Conservation (phyloP, 2,113 vertebrate species). For the Siniperca chuatsi region DNA sequence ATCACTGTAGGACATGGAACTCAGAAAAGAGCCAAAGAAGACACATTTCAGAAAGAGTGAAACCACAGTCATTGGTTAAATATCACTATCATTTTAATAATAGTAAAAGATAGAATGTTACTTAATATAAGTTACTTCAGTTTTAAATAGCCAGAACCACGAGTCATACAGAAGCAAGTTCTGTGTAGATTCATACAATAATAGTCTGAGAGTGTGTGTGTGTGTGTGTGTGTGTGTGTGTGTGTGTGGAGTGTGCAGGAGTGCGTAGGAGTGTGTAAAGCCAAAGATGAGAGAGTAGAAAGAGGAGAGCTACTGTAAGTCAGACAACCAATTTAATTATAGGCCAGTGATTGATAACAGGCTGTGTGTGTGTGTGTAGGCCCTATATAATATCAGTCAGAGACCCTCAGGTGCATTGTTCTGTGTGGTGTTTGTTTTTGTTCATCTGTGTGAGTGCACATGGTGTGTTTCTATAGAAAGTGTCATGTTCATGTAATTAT, state of each 20-base stretch:
- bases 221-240: constrained; percentile 41
- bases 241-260: not conserved
- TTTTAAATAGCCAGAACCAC: constrained; percentile 73
- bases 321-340: constrained; percentile 37
- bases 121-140: constrained; percentile 83
- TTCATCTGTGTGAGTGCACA: constrained; percentile 19
- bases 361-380: not conserved
- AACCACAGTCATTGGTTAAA: constrained; percentile 59
- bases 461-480: constrained; percentile 34
- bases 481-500: constrained; percentile 46
- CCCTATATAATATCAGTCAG: constrained; percentile 61
- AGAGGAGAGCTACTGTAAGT: constrained; percentile 42
- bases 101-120: constrained; percentile 76
- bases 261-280: constrained; percentile 11
- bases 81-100: constrained; percentile 71
- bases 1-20: constrained; percentile 27
- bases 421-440: constrained; percentile 9
- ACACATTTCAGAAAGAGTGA: constrained; percentile 44
- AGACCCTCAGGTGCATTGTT: constrained; percentile 48
- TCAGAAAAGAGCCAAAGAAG: constrained; percentile 39
- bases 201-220: constrained; percentile 27
- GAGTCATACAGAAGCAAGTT: constrained; percentile 65
- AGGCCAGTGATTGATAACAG: constrained; percentile 36
- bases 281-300: constrained; percentile 45
- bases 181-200: constrained; percentile 64